phyloP scores from a whole-genome alignment of 2,113 vertebrate genomes.

The Thryonomys swinderianus region DNA sequence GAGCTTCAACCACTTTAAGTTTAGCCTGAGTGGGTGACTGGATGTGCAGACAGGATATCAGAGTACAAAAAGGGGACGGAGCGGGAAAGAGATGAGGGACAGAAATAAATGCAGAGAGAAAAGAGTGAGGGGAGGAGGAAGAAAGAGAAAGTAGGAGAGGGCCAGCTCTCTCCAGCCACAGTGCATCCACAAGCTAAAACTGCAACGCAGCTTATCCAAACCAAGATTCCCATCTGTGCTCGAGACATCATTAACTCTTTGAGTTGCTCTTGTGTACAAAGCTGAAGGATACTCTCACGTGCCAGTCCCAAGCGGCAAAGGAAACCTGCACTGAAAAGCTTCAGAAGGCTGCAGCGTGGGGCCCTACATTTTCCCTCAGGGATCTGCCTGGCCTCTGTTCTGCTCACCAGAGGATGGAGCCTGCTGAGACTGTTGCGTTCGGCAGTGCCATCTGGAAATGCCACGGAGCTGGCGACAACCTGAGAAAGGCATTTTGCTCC shows the following conservation, averaged over 20 bases:
- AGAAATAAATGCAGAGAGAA: background rate
- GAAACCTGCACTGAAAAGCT: conserved; percentile 67
- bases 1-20: background rate
- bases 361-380: no score
- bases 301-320: conserved; percentile 75
- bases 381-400: background rate
- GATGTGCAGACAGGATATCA: background rate
- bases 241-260: conserved; percentile 71
- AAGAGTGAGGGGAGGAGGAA: background rate
- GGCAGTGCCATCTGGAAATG: conserved; percentile 2
- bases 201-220: background rate
- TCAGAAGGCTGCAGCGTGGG: background rate
- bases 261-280: conserved; percentile 75
- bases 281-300: conserved; percentile 84
- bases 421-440: background rate
- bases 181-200: background rate
- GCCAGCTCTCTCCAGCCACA: background rate
- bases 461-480: background rate
- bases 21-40: background rate
- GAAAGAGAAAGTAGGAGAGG: background rate
- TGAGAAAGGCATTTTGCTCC: background rate
- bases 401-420: background rate
- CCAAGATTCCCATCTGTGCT: background rate
- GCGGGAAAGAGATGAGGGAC: background rate
- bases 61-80: background rate